A percentile compares a stretch with the other conserved stretches of the same genome.
These are phyloP conservation scores for Sebastes hopkinsi DNA, from an alignment of 2,797 vertebrate species.

Conservation along the genomic window DNA sequence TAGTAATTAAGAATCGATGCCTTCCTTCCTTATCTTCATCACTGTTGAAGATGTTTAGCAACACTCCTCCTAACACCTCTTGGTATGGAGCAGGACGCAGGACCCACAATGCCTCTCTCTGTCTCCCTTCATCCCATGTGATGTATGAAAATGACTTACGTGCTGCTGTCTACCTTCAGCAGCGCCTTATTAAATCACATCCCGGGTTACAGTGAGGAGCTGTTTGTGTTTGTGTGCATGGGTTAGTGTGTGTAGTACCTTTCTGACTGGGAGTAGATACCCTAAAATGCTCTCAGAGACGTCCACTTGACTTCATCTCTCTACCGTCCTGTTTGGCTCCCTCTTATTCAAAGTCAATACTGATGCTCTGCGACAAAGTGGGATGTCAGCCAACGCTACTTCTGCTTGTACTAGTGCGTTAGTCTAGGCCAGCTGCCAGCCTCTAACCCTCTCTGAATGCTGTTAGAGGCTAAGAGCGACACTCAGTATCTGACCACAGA, in stretches of 20 bases:
- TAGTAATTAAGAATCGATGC: background rate
- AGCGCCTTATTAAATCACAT: conserved; percentile 65
- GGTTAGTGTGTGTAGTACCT: background rate
- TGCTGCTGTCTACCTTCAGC: conserved; percentile 53
- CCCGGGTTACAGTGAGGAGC: conserved; percentile 33
- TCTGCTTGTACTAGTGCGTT: conserved; percentile 4
- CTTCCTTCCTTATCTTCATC: background rate
- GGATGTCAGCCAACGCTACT: background rate
- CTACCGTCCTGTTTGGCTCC: background rate
- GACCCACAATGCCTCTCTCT: conserved; percentile 67
- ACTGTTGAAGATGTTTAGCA: background rate
- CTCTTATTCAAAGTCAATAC: background rate
- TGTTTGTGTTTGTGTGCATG: conserved; percentile 14
- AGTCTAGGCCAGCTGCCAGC: conserved; percentile 1
- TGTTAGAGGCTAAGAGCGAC: background rate
- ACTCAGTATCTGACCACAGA: background rate
- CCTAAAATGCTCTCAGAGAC: background rate
- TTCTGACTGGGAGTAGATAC: background rate
- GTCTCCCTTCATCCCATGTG: conserved; percentile 64
- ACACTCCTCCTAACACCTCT: conserved; percentile 34
- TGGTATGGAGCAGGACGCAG: conserved; percentile 5
- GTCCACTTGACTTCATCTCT: background rate
- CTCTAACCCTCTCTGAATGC: background rate
- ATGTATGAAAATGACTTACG: conserved; percentile 72
- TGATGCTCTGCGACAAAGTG: background rate